These are phyloP conservation scores for Drosophila longiperda DNA, from an alignment of 2,888 invertebrate species.

Conservation along the genomic window DNA sequence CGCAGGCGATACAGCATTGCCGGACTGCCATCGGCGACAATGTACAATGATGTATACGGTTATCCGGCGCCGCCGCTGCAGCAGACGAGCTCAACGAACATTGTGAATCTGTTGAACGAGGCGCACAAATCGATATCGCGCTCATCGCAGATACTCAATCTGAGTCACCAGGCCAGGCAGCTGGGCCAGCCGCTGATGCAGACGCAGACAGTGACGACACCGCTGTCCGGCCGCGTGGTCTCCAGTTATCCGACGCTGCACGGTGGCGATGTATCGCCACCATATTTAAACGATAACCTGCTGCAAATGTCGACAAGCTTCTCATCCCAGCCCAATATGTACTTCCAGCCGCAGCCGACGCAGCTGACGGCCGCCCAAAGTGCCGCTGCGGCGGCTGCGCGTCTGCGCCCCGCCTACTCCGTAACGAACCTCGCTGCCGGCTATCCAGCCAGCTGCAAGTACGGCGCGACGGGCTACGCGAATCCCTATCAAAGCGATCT, in stretches of 20 bases:
- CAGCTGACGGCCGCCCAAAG: constrained; percentile 73
- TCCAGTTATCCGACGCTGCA: constrained; percentile 84
- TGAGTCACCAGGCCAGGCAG: constrained; percentile 83
- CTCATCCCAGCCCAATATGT: constrained; percentile 85
- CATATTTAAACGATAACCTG: constrained; percentile 84
- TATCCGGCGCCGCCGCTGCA: constrained; percentile 77
- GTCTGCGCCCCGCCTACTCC: constrained; percentile 83
- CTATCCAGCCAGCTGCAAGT: constrained; percentile 74
- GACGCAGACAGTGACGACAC: constrained; percentile 67
- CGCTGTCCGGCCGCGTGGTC: constrained; percentile 82
- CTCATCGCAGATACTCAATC: constrained; percentile 84
- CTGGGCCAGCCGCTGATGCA: constrained; percentile 60
- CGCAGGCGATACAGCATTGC: constrained; percentile 85
- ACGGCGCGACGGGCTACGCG: constrained; percentile 67
- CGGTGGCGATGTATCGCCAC: constrained; percentile 82
- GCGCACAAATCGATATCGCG: constrained; percentile 85
- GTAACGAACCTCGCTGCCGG: constrained; percentile 83
- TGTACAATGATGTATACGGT: constrained; percentile 84
- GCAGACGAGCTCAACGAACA: constrained; percentile 84
- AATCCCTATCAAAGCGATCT: constrained; percentile 81
- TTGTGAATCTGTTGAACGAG: constrained; percentile 85
- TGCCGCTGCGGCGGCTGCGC: constrained; percentile 74
- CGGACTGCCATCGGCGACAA: constrained; percentile 84
- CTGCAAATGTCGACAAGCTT: constrained; percentile 85
- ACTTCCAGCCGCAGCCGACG: constrained; percentile 82